A percentile compares a stretch with the other conserved stretches of the same genome.
These are phyloP conservation scores for Carassius auratus DNA, from an alignment of 2,113 vertebrate species.

Conservation along the genomic window DNA sequence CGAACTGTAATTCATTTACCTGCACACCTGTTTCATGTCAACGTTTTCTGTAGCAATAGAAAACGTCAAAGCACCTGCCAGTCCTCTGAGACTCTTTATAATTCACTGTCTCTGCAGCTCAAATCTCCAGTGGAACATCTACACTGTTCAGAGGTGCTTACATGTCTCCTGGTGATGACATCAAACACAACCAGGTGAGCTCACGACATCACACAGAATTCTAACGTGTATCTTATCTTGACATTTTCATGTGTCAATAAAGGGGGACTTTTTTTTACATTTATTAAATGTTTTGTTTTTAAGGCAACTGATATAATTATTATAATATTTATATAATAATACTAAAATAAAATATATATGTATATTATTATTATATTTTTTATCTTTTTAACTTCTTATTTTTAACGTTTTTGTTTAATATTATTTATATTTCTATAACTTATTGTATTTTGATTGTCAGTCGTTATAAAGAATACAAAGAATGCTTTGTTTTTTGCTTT, in stretches of 20 bases:
- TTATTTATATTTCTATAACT: too few relatives aligned
- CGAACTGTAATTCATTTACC: background rate
- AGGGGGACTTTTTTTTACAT: background rate
- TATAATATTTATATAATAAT: too few relatives aligned
- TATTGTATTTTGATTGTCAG: too few relatives aligned
- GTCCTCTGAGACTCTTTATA: background rate
- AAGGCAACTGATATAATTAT: too few relatives aligned
- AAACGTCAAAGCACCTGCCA: background rate
- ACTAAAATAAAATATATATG: background rate
- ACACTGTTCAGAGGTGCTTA: conserved; percentile 95
- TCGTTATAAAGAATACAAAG: too few relatives aligned
- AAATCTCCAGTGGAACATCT: conserved; percentile 87
- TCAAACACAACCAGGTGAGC: conserved; percentile 95
- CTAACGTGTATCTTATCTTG: background rate
- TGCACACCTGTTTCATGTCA: background rate
- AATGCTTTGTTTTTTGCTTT: background rate
- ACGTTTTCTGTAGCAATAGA: background rate
- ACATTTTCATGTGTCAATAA: background rate
- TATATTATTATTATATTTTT: background rate
- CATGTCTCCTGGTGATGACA: conserved; percentile 91
- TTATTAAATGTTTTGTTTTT: too few relatives aligned
- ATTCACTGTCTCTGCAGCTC: conserved; percentile 75
- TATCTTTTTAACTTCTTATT: background rate
- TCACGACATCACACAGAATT: background rate
- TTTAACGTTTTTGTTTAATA: too few relatives aligned